Percentiles rank a stretch among this genome's conserved stretches.
Evolutionary conservation across 1,140 invertebrate genomes (phyloP).

Genomic region (Ostrea denselamellosa): DNA sequence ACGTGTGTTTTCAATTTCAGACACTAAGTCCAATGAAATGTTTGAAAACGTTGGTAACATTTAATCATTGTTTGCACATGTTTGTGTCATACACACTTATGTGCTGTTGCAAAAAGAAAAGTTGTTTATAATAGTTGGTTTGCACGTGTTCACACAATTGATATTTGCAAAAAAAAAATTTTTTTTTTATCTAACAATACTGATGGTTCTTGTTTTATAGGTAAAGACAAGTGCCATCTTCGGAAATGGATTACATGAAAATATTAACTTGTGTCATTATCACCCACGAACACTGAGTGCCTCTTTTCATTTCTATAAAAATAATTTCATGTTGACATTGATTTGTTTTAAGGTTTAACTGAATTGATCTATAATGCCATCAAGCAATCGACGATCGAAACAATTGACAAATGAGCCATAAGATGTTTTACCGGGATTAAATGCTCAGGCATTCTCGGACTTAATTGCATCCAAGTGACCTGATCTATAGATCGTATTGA

Average conservation of each 20-base stretch:
- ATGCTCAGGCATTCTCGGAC: background rate
- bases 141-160: background rate
- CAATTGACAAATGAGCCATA: background rate
- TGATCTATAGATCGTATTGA: background rate
- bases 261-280: background rate
- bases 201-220: background rate
- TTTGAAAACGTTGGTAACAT: background rate
- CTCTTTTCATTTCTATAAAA: background rate
- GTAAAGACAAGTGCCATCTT: background rate
- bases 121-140: background rate
- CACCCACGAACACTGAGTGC: background rate
- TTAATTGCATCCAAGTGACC: conserved; percentile 24
- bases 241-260: background rate
- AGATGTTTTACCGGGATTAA: background rate
- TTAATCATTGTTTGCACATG: background rate
- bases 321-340: background rate
- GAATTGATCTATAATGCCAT: background rate
- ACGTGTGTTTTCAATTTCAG: background rate
- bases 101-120: background rate
- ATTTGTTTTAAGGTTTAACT: conserved; percentile 1
- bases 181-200: background rate
- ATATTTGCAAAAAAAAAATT: background rate
- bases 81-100: background rate
- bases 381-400: background rate
- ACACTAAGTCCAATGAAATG: background rate